A percentile compares a stretch with the other conserved stretches of the same genome.
Conservation (phyloP, 2,888 invertebrate genomes). For the Orchesella flavescens region DNA sequence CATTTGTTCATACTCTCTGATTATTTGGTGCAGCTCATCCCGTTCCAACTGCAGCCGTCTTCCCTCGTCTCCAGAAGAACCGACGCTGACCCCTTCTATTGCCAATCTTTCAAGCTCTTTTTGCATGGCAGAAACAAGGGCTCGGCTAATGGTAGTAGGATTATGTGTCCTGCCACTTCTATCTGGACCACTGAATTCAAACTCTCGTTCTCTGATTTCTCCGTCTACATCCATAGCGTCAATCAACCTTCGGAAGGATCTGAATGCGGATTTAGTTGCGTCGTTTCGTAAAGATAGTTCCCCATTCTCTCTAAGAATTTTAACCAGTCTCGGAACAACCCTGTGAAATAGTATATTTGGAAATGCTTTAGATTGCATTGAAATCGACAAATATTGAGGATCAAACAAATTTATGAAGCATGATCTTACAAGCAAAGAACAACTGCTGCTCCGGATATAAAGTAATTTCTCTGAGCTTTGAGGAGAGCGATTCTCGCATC, state of each 20-base stretch:
- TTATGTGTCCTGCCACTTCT: too few species aligned
- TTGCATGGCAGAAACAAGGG: too few species aligned
- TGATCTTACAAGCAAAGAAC: conserved; percentile 3
- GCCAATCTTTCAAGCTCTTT: not conserved
- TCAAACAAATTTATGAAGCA: too few species aligned
- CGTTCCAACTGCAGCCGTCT: not conserved
- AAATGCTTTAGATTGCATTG: too few species aligned
- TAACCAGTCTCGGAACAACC: not conserved
- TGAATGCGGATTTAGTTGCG: not conserved
- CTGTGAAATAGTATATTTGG: not conserved
- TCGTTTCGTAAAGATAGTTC: not conserved
- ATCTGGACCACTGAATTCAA: too few species aligned
- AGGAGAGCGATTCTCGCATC: not conserved
- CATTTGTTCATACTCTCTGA: not conserved
- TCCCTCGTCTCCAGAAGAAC: not conserved
- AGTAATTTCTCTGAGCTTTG: conserved; percentile 9
- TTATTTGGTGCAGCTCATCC: not conserved
- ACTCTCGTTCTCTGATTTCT: not conserved
- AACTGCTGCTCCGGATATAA: not conserved
- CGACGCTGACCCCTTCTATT: not conserved
- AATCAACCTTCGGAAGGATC: not conserved
- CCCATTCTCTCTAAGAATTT: not conserved
- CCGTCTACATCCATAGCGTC: not conserved
- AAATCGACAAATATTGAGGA: too few species aligned
- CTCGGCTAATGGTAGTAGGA: too few species aligned